phyloP scores from a whole-genome alignment of 2,113 vertebrate genomes.

The Scortum barcoo region DNA sequence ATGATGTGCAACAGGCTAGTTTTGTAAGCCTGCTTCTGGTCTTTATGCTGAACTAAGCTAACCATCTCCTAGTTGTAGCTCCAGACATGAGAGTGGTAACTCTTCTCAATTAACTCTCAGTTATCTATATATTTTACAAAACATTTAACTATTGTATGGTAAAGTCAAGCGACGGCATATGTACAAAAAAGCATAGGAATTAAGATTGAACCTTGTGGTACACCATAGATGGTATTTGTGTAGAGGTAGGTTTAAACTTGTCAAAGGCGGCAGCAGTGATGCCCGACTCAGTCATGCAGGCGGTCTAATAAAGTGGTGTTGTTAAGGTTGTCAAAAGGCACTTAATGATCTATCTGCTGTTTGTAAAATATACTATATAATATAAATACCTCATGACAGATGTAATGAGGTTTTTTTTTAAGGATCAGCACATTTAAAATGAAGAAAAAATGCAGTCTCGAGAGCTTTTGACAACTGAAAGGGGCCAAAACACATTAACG shows the following conservation, averaged over 20 bases:
- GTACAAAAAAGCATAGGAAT: not conserved
- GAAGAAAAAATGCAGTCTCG: no score
- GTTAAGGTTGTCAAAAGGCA: not conserved
- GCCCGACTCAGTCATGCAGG: not conserved
- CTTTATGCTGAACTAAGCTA: not conserved
- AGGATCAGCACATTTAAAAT: no score
- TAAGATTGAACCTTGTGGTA: not conserved
- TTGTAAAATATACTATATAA: no score
- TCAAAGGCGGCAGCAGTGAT: not conserved
- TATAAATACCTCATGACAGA: no score
- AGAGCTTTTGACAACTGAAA: no score
- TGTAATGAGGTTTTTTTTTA: no score
- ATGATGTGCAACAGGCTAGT: not conserved
- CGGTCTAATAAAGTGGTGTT: not conserved
- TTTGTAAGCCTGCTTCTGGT: not conserved
- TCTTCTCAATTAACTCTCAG: not conserved
- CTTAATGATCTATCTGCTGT: not conserved
- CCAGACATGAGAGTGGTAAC: not conserved
- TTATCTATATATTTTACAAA: not conserved
- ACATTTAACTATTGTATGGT: not conserved
- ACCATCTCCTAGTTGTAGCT: not conserved
- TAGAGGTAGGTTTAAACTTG: not conserved
- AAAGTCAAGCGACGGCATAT: not conserved
- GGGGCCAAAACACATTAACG: no score
- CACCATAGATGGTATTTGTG: not conserved